Percentiles rank a stretch among this genome's conserved stretches.
Conservation (phyloP, 2,113 vertebrate genomes). For the Pterocles gutturalis region DNA sequence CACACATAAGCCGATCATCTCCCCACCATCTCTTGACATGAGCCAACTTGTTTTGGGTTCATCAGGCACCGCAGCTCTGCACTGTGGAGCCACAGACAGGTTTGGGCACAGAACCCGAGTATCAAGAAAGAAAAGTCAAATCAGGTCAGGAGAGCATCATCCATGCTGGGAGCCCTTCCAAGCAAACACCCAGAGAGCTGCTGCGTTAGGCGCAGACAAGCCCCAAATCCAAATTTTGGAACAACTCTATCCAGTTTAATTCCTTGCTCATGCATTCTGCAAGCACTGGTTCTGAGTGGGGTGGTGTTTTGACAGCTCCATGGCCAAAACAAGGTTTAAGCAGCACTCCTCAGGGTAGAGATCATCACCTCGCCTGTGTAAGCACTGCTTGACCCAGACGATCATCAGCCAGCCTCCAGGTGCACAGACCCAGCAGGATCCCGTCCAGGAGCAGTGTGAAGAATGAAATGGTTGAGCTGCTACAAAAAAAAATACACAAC, state of each 20-base stretch:
- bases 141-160: constrained; percentile 66
- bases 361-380: neutral
- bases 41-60: neutral
- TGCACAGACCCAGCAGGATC: neutral
- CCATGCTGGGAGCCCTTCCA: constrained; percentile 42
- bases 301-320: neutral
- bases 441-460: neutral
- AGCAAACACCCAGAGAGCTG: constrained; percentile 62
- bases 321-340: constrained; percentile 1
- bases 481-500: neutral
- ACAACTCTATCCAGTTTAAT: constrained; percentile 63
- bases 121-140: constrained; percentile 33
- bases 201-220: constrained; percentile 9
- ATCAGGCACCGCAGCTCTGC: neutral
- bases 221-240: constrained; percentile 50
- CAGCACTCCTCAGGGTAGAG: neutral
- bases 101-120: constrained; percentile 11
- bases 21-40: neutral
- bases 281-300: constrained; percentile 36
- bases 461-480: neutral
- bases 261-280: constrained; percentile 40
- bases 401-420: neutral
- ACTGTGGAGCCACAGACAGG: neutral
- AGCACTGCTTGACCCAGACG: fast-evolving
- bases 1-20: neutral